These are phyloP conservation scores for Podilymbus podiceps DNA, from an alignment of 2,113 vertebrate species.

Conservation along the genomic window DNA sequence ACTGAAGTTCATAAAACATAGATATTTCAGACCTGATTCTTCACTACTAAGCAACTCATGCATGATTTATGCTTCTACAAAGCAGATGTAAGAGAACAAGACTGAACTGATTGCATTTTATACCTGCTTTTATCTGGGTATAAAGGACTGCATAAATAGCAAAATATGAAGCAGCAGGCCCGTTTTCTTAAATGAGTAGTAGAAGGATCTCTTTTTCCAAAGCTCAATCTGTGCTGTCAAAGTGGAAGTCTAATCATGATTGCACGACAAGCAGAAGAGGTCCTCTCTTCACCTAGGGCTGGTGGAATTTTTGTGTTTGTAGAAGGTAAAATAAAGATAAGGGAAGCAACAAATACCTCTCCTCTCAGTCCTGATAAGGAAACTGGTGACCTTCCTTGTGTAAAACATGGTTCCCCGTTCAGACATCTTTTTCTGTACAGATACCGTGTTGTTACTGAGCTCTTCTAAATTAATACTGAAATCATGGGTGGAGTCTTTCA, in stretches of 20 bases:
- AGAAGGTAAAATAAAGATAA: background rate
- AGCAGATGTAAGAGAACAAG: slow-evolving; percentile 40
- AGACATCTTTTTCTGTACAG: background rate
- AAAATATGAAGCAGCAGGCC: background rate
- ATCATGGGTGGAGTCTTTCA: background rate
- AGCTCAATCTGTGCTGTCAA: background rate
- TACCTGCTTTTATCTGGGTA: slow-evolving; percentile 40
- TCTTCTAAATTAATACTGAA: background rate
- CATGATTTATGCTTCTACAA: slow-evolving; percentile 45
- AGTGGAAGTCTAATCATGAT: background rate
- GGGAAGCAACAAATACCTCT: background rate
- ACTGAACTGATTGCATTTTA: slow-evolving; percentile 38
- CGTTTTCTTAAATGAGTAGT: background rate
- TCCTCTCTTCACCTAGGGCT: background rate
- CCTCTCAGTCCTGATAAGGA: background rate
- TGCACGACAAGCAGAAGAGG: background rate
- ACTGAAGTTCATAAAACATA: background rate
- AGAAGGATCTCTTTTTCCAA: background rate
- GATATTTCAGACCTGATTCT: slow-evolving; percentile 15
- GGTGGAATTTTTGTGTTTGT: background rate
- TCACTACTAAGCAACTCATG: slow-evolving; percentile 15
- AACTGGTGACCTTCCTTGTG: background rate
- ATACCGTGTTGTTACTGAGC: accelerated
- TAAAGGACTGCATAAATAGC: slow-evolving; percentile 11
- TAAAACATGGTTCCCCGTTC: background rate